Evolutionary conservation across 2,113 vertebrate species (phyloP).

Genomic region (Corvus cornix): DNA sequence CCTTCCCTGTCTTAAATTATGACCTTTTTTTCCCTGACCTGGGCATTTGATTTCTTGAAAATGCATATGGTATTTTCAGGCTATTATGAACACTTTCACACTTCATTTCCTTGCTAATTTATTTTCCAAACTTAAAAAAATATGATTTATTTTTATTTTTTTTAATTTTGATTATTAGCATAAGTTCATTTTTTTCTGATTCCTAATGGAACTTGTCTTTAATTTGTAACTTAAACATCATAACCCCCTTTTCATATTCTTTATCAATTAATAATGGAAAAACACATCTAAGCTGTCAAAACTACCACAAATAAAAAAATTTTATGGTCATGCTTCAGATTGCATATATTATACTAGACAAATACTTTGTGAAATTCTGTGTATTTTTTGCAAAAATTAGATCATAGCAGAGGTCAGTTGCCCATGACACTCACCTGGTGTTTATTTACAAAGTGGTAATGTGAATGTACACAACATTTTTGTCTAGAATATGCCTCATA

Average conservation of each 20-base stretch:
- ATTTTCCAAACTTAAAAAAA: background rate
- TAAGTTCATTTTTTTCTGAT: background rate
- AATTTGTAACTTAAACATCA: background rate
- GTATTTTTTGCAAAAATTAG: background rate
- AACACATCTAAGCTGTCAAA: background rate
- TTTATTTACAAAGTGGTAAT: background rate
- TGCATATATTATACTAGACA: background rate
- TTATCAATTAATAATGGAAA: background rate
- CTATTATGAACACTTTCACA: background rate
- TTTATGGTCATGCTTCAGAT: background rate
- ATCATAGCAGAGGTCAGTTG: background rate
- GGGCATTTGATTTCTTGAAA: background rate
- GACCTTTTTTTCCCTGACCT: background rate
- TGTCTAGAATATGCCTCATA: background rate
- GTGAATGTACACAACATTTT: background rate
- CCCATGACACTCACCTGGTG: background rate
- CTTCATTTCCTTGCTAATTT: background rate
- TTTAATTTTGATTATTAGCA: background rate
- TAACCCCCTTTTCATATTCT: background rate
- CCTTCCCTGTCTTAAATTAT: background rate
- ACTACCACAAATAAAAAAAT: background rate
- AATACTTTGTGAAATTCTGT: background rate
- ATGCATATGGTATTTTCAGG: background rate
- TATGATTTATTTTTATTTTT: background rate
- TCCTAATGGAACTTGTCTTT: background rate